Evolutionary conservation across 2,888 invertebrate genomes (phyloP).

Genomic region (Metacarcinus magister): DNA sequence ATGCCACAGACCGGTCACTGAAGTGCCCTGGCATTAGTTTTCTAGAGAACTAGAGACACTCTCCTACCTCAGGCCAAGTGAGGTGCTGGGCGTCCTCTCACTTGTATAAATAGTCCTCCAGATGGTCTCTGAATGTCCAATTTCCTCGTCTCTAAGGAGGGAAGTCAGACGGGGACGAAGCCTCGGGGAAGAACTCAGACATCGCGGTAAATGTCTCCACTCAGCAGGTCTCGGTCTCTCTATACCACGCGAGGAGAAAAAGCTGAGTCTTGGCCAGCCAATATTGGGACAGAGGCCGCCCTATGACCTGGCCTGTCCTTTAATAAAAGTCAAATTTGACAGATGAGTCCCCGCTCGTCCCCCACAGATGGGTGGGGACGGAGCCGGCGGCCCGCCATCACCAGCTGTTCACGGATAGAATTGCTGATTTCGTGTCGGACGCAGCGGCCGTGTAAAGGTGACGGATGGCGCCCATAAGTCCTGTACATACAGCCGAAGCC

Average conservation of each 20-base stretch:
- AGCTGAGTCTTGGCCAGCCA: constrained; percentile 61
- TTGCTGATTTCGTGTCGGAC: constrained; percentile 72
- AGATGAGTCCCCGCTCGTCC: constrained; percentile 72
- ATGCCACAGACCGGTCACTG: too few species aligned
- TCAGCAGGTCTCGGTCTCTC: constrained; percentile 65
- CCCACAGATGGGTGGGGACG: constrained; percentile 61
- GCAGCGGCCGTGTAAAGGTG: constrained; percentile 68
- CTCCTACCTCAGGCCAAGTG: not conserved
- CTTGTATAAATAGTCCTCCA: not conserved
- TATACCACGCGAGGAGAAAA: constrained; percentile 58
- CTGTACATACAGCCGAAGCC: not conserved
- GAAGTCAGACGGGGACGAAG: not conserved
- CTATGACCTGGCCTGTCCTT: constrained; percentile 74
- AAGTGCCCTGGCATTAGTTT: not conserved
- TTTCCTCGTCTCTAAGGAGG: not conserved
- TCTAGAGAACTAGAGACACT: not conserved
- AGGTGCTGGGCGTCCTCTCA: not conserved
- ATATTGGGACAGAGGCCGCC: constrained; percentile 65
- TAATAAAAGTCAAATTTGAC: constrained; percentile 77
- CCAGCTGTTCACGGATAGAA: constrained; percentile 73
- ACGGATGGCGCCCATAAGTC: constrained; percentile 60
- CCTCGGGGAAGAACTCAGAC: constrained; percentile 43
- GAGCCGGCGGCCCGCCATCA: constrained; percentile 29
- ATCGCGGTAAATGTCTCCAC: constrained; percentile 61
- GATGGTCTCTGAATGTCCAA: not conserved